Evolutionary conservation across 2,888 invertebrate species (phyloP).

Genomic region (Arge pagana): DNA sequence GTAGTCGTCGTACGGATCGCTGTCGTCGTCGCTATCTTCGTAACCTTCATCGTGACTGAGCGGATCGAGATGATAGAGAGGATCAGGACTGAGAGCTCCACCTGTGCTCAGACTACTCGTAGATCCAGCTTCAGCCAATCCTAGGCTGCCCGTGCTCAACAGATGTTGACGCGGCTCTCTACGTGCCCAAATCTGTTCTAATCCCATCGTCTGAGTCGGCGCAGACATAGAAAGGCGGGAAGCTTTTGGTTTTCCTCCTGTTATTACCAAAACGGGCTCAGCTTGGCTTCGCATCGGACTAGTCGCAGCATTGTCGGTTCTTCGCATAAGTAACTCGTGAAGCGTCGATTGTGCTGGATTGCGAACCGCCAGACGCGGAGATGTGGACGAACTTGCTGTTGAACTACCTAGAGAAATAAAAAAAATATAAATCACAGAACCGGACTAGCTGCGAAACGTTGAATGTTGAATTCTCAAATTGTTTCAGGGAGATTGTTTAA

Average conservation of each 20-base stretch:
- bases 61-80: conserved; percentile 61
- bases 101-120: conserved; percentile 82
- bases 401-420: conserved; percentile 45
- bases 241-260: conserved; percentile 64
- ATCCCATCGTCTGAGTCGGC: conserved; percentile 76
- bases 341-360: conserved; percentile 60
- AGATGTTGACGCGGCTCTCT: conserved; percentile 86
- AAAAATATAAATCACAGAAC: too few relatives aligned
- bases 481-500: too few relatives aligned
- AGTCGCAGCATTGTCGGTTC: conserved; percentile 62
- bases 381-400: conserved; percentile 53
- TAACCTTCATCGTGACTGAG: conserved; percentile 85
- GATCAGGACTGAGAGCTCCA: conserved; percentile 81
- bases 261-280: conserved; percentile 64
- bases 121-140: conserved; percentile 79
- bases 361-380: conserved; percentile 48
- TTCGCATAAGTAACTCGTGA: conserved; percentile 72
- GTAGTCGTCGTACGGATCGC: conserved; percentile 84
- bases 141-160: conserved; percentile 76
- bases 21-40: conserved; percentile 82
- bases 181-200: conserved; percentile 84
- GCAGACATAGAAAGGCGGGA: conserved; percentile 84
- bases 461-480: too few relatives aligned
- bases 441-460: too few relatives aligned
- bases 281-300: conserved; percentile 34